phyloP scores from a whole-genome alignment of 1,140 invertebrate genomes.

The Prorops nasuta region DNA sequence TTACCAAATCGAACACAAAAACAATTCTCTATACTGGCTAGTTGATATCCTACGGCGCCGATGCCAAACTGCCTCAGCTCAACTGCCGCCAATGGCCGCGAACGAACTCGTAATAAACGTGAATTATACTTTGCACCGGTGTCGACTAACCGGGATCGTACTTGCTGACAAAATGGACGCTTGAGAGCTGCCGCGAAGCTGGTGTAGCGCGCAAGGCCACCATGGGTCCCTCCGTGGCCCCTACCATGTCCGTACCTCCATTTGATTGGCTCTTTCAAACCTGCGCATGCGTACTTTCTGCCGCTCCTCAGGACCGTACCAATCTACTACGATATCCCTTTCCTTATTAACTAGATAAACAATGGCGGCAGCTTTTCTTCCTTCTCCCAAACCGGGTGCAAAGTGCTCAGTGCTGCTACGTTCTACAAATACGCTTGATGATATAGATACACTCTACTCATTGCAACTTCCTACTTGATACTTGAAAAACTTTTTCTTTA shows the following conservation, averaged over 20 bases:
- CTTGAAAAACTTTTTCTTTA: too few species aligned
- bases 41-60: too few species aligned
- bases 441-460: constrained; percentile 15
- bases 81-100: not conserved
- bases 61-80: too few species aligned
- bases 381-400: too few species aligned
- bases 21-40: not conserved
- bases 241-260: constrained; percentile 3
- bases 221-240: constrained; percentile 24
- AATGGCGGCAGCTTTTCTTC: too few species aligned
- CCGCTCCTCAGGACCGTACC: not conserved
- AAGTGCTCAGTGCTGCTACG: too few species aligned
- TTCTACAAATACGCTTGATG: constrained; percentile 14
- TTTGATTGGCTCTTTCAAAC: constrained; percentile 29
- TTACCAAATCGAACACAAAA: not conserved
- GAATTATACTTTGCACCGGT: constrained; percentile 41
- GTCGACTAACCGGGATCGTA: constrained; percentile 43
- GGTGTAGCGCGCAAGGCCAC: constrained; percentile 29
- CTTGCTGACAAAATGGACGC: constrained; percentile 41
- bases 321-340: not conserved
- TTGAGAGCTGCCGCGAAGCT: constrained; percentile 7
- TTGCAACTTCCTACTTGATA: constrained; percentile 7
- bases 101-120: constrained; percentile 33
- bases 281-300: constrained; percentile 9
- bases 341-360: not conserved